phyloP scores from a whole-genome alignment of 2,888 invertebrate species.

The Caenorhabditis sp. region DNA sequence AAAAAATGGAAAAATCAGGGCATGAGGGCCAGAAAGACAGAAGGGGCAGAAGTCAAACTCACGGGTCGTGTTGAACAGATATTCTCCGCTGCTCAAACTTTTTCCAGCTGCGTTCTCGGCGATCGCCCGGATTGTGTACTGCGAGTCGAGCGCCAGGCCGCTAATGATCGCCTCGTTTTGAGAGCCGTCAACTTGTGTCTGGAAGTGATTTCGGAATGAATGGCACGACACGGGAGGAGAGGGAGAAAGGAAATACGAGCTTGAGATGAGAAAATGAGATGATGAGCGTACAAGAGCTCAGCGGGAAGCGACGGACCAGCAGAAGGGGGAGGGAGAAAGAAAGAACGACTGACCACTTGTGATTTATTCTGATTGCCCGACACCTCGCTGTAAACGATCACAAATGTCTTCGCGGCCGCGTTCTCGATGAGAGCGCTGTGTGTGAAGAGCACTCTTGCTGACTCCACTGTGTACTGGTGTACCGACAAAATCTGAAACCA shows the following conservation, averaged over 20 bases:
- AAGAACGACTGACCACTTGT: constrained; percentile 61
- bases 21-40: background rate
- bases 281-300: too few species aligned
- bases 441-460: constrained; percentile 71
- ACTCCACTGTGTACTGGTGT: constrained; percentile 54
- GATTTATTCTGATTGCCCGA: constrained; percentile 57
- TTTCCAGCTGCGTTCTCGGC: constrained; percentile 77
- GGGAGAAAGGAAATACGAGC: constrained; percentile 28
- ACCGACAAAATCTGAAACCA: constrained; percentile 66
- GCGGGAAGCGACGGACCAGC: too few species aligned
- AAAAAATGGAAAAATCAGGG: constrained; percentile 4
- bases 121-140: constrained; percentile 69
- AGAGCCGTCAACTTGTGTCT: constrained; percentile 65
- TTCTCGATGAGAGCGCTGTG: constrained; percentile 64
- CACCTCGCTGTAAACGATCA: constrained; percentile 63
- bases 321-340: background rate
- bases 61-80: constrained; percentile 74
- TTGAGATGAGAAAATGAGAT: constrained; percentile 12
- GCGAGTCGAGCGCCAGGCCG: constrained; percentile 67
- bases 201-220: constrained; percentile 25
- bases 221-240: background rate
- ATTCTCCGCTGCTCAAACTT: constrained; percentile 67
- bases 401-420: constrained; percentile 66
- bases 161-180: constrained; percentile 63
- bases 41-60: constrained; percentile 33